A percentile compares a stretch with the other conserved stretches of the same genome.
Conservation (phyloP, 2,888 invertebrate species). For the Drosophila recens region DNA sequence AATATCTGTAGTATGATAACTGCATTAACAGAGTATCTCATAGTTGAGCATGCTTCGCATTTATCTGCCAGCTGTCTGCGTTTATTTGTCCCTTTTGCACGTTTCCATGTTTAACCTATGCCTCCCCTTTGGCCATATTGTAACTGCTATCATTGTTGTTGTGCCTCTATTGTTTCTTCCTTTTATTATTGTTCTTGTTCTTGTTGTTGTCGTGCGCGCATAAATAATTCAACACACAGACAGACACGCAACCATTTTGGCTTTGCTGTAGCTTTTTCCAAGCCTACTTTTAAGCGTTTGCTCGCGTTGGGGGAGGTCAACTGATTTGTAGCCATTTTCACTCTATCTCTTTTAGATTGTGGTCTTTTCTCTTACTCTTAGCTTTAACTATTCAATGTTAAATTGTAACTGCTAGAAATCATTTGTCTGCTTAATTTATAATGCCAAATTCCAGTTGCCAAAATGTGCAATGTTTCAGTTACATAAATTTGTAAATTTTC, state of each 20-base stretch:
- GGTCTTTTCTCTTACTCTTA: slow-evolving; percentile 7
- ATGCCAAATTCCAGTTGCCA: slow-evolving; percentile 1
- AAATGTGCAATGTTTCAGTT: slow-evolving; percentile 6
- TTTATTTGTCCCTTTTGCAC: slow-evolving; percentile 57
- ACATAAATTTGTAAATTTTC: slow-evolving; percentile 24
- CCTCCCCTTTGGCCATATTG: slow-evolving; percentile 65
- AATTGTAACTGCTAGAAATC: neutral
- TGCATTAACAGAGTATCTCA: slow-evolving; percentile 3
- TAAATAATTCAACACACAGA: slow-evolving; percentile 66
- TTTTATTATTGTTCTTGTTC: slow-evolving; percentile 32
- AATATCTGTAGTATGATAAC: neutral
- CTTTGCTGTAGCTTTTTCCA: slow-evolving; percentile 32
- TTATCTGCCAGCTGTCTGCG: slow-evolving; percentile 18
- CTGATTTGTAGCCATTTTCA: slow-evolving; percentile 46
- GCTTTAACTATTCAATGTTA: slow-evolving; percentile 10
- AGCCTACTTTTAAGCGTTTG: slow-evolving; percentile 42
- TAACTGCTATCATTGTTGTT: slow-evolving; percentile 49
- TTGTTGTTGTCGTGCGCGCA: slow-evolving; percentile 52
- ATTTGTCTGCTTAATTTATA: slow-evolving; percentile 1
- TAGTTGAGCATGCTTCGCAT: neutral
- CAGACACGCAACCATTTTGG: slow-evolving; percentile 39
- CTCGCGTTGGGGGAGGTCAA: slow-evolving; percentile 24
- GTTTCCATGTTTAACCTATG: slow-evolving; percentile 70
- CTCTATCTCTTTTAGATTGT: slow-evolving; percentile 11
- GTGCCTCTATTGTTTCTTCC: slow-evolving; percentile 30